These are phyloP conservation scores for Oligia fasciuncula DNA, from an alignment of 2,888 invertebrate species.

Conservation along the genomic window DNA sequence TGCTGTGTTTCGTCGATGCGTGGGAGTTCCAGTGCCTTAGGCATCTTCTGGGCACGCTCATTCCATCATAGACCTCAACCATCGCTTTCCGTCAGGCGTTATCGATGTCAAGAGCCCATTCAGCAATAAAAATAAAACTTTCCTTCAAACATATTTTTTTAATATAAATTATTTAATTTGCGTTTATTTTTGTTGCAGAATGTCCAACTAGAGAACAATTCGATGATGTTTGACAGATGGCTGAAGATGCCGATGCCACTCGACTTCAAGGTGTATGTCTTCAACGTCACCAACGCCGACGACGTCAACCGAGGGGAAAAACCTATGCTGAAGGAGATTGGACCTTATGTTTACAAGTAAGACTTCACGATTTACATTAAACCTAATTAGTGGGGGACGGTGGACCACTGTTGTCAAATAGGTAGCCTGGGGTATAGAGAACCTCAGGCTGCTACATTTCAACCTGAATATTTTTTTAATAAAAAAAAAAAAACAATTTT, in stretches of 20 bases:
- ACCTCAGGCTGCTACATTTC: too few relatives aligned
- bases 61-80: too few relatives aligned
- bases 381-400: background rate
- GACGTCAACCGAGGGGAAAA: conserved; percentile 88
- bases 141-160: background rate
- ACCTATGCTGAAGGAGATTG: conserved; percentile 90
- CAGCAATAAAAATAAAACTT: too few relatives aligned
- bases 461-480: too few relatives aligned
- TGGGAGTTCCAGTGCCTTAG: too few relatives aligned
- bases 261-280: conserved; percentile 89
- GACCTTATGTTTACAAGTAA: conserved; percentile 92
- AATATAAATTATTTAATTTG: too few relatives aligned
- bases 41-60: too few relatives aligned
- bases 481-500: too few relatives aligned
- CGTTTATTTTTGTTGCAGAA: conserved; percentile 80
- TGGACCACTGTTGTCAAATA: background rate
- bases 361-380: conserved; percentile 49
- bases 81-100: too few relatives aligned
- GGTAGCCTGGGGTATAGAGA: too few relatives aligned
- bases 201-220: conserved; percentile 89
- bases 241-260: conserved; percentile 89
- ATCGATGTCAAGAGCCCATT: too few relatives aligned
- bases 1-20: too few relatives aligned
- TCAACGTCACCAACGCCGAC: conserved; percentile 91
- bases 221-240: conserved; percentile 90